Conservation (phyloP, 2,113 vertebrate genomes). For the Tapirus terrestris region DNA sequence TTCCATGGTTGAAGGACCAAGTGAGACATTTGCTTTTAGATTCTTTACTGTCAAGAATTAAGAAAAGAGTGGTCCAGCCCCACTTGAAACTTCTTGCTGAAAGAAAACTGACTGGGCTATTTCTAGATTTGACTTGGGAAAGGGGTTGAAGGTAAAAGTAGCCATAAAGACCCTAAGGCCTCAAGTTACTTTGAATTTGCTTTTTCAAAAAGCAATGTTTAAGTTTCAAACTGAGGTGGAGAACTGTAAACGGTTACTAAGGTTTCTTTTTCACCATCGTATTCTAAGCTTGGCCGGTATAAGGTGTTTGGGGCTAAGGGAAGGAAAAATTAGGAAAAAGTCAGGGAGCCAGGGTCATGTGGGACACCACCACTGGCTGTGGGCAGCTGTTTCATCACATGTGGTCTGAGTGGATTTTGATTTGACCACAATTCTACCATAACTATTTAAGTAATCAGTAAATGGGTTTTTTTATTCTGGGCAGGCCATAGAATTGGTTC, state of each 20-base stretch:
- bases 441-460: background rate
- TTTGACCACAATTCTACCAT: background rate
- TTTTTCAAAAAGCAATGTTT: background rate
- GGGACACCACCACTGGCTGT: background rate
- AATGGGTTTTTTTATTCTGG: background rate
- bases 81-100: background rate
- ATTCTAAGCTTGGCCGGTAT: background rate
- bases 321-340: background rate
- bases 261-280: background rate
- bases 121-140: background rate
- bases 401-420: background rate
- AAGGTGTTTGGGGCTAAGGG: background rate
- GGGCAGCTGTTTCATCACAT: background rate
- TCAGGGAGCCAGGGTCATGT: background rate
- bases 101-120: background rate
- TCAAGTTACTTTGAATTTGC: background rate
- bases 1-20: background rate
- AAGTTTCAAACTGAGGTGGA: background rate
- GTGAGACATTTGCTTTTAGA: background rate
- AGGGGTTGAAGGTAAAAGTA: background rate
- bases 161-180: background rate
- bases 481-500: background rate
- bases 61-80: background rate
- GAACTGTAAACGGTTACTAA: background rate
- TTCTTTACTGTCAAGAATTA: background rate